Conservation (phyloP, 2,113 vertebrate species). For the Isichthys henryi region DNA sequence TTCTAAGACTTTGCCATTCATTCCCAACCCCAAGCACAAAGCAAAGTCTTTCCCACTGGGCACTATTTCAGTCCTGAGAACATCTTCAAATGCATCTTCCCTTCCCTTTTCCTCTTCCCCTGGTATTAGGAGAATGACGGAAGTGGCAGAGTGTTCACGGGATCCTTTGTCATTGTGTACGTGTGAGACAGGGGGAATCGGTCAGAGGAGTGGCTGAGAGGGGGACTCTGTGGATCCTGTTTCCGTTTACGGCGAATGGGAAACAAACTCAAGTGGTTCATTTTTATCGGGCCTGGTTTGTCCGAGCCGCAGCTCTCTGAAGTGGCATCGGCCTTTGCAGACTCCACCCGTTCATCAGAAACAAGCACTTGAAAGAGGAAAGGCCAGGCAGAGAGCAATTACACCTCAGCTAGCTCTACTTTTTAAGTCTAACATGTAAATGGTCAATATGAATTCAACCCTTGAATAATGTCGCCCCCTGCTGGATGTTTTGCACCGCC, state of each 20-base stretch:
- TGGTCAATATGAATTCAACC: background rate
- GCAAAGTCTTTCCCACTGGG: slow-evolving; percentile 4
- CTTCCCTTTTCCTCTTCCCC: slow-evolving; percentile 21
- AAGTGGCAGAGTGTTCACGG: slow-evolving; percentile 14
- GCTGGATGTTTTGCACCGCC: slow-evolving; percentile 13
- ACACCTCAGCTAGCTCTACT: slow-evolving; percentile 35
- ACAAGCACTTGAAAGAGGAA: slow-evolving; percentile 34
- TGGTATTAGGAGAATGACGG: slow-evolving; percentile 21
- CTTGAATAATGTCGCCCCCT: slow-evolving; percentile 28
- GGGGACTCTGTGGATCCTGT: slow-evolving; percentile 35
- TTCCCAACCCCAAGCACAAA: slow-evolving; percentile 12
- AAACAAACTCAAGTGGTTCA: slow-evolving; percentile 61
- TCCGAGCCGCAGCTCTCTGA: slow-evolving; percentile 44
- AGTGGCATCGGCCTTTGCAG: slow-evolving; percentile 43
- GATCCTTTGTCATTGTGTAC: background rate
- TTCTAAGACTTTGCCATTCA: slow-evolving; percentile 23
- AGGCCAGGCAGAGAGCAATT: slow-evolving; percentile 44
- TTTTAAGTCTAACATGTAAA: slow-evolving; percentile 32
- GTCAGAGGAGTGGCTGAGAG: slow-evolving; percentile 28
- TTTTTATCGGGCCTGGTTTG: slow-evolving; percentile 53
- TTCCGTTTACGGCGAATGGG: slow-evolving; percentile 39
- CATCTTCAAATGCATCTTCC: slow-evolving; percentile 29
- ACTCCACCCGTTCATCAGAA: slow-evolving; percentile 52
- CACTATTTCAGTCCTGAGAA: slow-evolving; percentile 26
- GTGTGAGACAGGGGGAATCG: background rate